These are phyloP conservation scores for Scaptomyza montana DNA, from an alignment of 1,140 invertebrate genomes.

Conservation along the genomic window DNA sequence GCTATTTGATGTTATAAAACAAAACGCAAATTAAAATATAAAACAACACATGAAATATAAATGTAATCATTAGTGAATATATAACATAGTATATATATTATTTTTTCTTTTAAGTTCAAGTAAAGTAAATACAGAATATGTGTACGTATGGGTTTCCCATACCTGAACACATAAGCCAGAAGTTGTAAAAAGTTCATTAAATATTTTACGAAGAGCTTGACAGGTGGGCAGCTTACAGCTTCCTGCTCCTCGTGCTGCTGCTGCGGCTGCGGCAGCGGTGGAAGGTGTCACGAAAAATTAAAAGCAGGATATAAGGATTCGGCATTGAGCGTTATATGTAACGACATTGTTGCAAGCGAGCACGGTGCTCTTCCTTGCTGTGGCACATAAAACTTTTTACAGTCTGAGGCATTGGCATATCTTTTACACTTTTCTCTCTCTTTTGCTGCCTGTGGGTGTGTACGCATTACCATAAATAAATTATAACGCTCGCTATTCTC, in stretches of 20 bases:
- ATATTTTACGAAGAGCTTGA: constrained; percentile 56
- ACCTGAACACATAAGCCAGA: constrained; percentile 11
- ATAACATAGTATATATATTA: neutral
- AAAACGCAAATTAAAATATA: neutral
- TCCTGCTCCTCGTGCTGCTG: too few species aligned
- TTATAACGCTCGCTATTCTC: constrained; percentile 78
- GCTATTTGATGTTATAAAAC: constrained; percentile 5
- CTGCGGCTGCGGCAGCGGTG: neutral
- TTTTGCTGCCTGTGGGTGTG: constrained; percentile 34
- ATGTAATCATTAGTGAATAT: neutral
- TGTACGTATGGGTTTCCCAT: constrained; percentile 15
- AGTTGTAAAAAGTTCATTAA: constrained; percentile 68
- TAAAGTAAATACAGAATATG: neutral
- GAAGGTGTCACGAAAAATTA: constrained; percentile 74
- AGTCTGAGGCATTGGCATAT: constrained; percentile 34
- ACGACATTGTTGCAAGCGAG: constrained; percentile 60
- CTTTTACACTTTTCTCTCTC: neutral
- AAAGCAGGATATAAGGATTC: constrained; percentile 77
- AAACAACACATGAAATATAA: neutral
- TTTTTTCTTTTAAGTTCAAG: neutral
- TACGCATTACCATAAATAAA: constrained; percentile 81
- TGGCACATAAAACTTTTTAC: constrained; percentile 61
- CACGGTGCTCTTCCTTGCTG: constrained; percentile 17
- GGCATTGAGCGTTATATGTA: constrained; percentile 67
- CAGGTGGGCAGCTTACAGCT: constrained; percentile 39